phyloP scores from a whole-genome alignment of 2,113 vertebrate genomes.

The Lepidothrix coronata region DNA sequence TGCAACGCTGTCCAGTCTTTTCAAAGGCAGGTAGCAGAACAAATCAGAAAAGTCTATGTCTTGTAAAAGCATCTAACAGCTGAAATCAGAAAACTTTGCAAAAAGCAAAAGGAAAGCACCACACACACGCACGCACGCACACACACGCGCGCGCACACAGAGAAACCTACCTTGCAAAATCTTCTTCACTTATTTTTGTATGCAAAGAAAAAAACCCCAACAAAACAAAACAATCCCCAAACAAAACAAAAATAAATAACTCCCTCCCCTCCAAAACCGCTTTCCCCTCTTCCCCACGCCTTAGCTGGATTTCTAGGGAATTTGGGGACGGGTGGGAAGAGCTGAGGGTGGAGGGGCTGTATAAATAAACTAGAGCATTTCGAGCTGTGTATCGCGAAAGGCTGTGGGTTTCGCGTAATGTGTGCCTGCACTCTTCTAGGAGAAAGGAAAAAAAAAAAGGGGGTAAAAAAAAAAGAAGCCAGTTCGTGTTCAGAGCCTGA shows the following conservation, averaged over 20 bases:
- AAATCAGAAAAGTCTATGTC: conserved; percentile 58
- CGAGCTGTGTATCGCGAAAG: conserved; percentile 70
- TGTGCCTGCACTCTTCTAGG: conserved; percentile 79
- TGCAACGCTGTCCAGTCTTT: conserved; percentile 50
- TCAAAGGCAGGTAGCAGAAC: conserved; percentile 60
- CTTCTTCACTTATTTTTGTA: conserved; percentile 76
- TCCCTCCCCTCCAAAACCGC: conserved; percentile 10
- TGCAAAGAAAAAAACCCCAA: conserved; percentile 44
- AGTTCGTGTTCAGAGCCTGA: conserved; percentile 70
- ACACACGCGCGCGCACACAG: neutral
- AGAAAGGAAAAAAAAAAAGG: conserved; percentile 51
- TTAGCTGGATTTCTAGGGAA: conserved; percentile 78
- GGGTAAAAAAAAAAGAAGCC: neutral
- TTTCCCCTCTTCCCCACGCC: conserved; percentile 64
- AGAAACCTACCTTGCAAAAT: conserved; percentile 79
- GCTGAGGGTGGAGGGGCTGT: conserved; percentile 67
- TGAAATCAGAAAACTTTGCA: conserved; percentile 77
- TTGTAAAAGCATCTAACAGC: conserved; percentile 66
- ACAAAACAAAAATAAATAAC: conserved; percentile 29
- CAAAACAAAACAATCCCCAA: conserved; percentile 39
- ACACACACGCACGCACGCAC: neutral
- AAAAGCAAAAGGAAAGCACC: conserved; percentile 63
- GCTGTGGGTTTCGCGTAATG: conserved; percentile 78
- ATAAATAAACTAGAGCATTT: conserved; percentile 75
- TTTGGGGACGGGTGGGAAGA: conserved; percentile 74